Conservation (phyloP, 2,888 invertebrate genomes). For the Polydesmus complanatus region DNA sequence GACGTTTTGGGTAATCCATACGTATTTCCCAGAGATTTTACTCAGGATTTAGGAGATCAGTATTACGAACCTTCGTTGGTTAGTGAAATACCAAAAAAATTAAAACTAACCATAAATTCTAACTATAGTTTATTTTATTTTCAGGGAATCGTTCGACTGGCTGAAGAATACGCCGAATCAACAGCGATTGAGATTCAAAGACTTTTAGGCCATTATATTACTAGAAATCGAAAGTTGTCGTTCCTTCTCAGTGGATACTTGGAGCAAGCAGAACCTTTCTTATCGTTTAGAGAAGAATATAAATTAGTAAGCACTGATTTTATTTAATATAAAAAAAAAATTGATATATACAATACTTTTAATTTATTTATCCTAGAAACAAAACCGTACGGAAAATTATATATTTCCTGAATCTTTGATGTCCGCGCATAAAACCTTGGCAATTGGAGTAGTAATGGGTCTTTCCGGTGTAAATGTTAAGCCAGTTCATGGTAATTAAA, state of each 20-base stretch:
- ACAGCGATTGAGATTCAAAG: constrained; percentile 35
- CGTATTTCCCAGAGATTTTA: constrained; percentile 46
- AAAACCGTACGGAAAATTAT: constrained; percentile 20
- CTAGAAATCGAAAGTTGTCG: constrained; percentile 30
- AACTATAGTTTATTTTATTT: constrained; percentile 17
- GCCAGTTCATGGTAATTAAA: constrained; percentile 46
- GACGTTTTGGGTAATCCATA: constrained; percentile 70
- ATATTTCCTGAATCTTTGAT: constrained; percentile 34
- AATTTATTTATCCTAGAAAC: too few species aligned
- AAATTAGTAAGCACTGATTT: too few species aligned
- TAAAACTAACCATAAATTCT: background rate
- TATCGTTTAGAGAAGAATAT: constrained; percentile 39
- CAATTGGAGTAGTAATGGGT: constrained; percentile 49
- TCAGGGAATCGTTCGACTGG: constrained; percentile 35
- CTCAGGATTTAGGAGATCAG: constrained; percentile 43
- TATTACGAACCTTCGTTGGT: constrained; percentile 50
- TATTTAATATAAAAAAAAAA: too few species aligned
- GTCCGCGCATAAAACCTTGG: constrained; percentile 42
- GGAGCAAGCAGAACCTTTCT: constrained; percentile 34
- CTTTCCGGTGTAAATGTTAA: constrained; percentile 52
- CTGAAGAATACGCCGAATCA: constrained; percentile 39
- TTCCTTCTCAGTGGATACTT: constrained; percentile 36
- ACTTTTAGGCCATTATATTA: constrained; percentile 37
- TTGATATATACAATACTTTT: too few species aligned
- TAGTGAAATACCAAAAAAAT: too few species aligned